Base-by-base conservation (phyloP, 2,888 invertebrate species). In the Mythimna loreyi region DNA sequence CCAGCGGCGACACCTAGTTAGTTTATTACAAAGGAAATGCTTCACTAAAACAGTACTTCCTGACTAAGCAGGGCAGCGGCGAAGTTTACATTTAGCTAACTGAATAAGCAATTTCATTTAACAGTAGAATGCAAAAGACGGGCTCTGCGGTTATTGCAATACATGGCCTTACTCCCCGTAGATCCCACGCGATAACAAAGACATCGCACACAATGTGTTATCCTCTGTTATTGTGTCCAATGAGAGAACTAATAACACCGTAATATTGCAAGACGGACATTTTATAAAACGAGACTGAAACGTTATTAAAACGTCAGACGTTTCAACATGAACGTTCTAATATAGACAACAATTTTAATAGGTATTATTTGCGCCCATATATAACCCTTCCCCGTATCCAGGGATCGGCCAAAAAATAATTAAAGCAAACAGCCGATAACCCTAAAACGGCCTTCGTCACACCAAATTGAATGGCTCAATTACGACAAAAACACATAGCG, bases 81-180 rank as follows among this genome's bases (percentile, higher is more conserved):
- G 25, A 75, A 60, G 71, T 81, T 77, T 80, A 83, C 76, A 85
- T 80, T 82, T 66, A 80, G 73, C 78, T 80, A 78, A 76, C 79
- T 79, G 67, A 78, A 78, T 70, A 83, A 80, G 82, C 82, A 80
- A 84, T 86, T 85, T 84, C 75, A 85, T 85, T 87, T 85, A 78
- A 84, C 76, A 72, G 67, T 76, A 81, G 79, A 79, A 83, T 85
- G 80, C 81, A 80, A 85, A 80, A 81, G 75, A 75, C 67, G 71
- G 66, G 73, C 71, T 82, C 71, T 83, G 82, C 75, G 78, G 85
- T 81, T 84, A 83, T 84, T 79, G 78, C 84, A 81, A 80, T 82
- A 79, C 75, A 79, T 82, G 79, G 71, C 70, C 55, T 55, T 47
- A 70, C 61, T 70, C 67, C 63, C 63, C 53, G 65, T 72, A 80